Evolutionary conservation across 2,113 vertebrate genomes (phyloP), one percentile per base, ranked within the genome.

Genomic region (Mugil cephalus): DNA sequence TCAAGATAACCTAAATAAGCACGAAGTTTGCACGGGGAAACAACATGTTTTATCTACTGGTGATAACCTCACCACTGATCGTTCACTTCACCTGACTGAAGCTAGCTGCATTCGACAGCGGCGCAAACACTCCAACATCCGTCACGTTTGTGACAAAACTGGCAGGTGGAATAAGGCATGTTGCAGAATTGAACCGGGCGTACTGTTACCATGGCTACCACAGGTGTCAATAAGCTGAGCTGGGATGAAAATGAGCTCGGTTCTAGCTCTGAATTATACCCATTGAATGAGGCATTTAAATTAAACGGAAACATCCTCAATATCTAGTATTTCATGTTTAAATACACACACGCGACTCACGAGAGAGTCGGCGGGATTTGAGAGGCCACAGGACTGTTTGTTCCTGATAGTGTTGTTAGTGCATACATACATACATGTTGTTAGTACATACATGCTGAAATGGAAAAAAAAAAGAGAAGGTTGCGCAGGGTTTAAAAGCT

Each of bases 361-460:
- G 1, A 10, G 15, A n/a, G 13, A 18, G 17, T 18, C 21, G 62
- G n/a, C 40, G 4, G 24, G 13, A 13, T 62, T 64, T 45, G 58
- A 70, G 11, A 24, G 30, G 47, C 53, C 71, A 55, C 60, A 36
- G 35, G 14, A 43, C 19, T 42, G 46, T 59, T 6, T 51, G 45
- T 39, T 43, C 30, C 36, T 19, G 5, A 40, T 4, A n/a, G 38
- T 78, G 75, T 78, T 78, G 61, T 59, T 13, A 78, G 52, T 71
- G 15, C 42, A 65, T 30, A 78, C 68, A 65, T 42, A 45, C 15
- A 9, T 40, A 12, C 19, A 53, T 71, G 75, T 71, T 60, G 53
- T 36, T 10, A 58, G 52, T 78, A 9, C 34, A 62, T 12, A 66
- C 60, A 79, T 1, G 6, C 14, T 38, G 8, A 18, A 55, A 62